Percentiles rank a stretch among this genome's conserved stretches.
Conservation (phyloP, 2,888 invertebrate genomes). For the Lasius fuliginosus region DNA sequence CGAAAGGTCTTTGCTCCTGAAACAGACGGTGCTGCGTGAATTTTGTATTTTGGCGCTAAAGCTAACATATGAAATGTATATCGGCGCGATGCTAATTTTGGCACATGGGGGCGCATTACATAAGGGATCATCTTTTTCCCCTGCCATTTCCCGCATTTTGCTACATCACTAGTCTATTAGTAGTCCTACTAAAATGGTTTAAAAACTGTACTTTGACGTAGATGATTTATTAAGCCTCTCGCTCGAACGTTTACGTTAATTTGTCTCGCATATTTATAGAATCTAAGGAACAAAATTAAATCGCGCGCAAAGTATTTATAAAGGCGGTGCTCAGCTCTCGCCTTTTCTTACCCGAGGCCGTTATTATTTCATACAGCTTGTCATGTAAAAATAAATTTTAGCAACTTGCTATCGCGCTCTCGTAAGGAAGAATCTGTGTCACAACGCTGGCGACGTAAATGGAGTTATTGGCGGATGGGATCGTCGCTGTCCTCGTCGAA, state of each 20-base stretch:
- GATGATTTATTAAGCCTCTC: not conserved
- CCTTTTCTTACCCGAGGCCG: not conserved
- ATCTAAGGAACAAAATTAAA: not conserved
- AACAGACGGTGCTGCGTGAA: constrained; percentile 69
- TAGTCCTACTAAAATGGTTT: not conserved
- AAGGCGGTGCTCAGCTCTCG: not conserved
- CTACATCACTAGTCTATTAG: constrained; percentile 10
- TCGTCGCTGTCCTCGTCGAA: constrained; percentile 3
- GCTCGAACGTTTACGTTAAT: not conserved
- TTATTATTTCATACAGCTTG: not conserved
- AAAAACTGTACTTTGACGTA: constrained; percentile 7
- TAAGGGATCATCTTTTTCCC: constrained; percentile 80
- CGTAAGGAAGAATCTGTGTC: not conserved
- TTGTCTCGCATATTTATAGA: not conserved
- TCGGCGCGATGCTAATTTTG: constrained; percentile 77
- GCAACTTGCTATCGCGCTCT: not conserved
- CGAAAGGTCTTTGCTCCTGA: constrained; percentile 74
- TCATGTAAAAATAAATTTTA: constrained; percentile 7
- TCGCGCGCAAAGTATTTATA: not conserved
- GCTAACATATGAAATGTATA: constrained; percentile 56
- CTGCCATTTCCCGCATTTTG: constrained; percentile 66
- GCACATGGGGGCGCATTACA: constrained; percentile 79
- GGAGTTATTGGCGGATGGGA: constrained; percentile 16
- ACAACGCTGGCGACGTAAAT: not conserved
- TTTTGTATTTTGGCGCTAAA: constrained; percentile 67